Evolutionary conservation across 2,888 invertebrate species (phyloP).

Genomic region (Sceliomorpha sp.): DNA sequence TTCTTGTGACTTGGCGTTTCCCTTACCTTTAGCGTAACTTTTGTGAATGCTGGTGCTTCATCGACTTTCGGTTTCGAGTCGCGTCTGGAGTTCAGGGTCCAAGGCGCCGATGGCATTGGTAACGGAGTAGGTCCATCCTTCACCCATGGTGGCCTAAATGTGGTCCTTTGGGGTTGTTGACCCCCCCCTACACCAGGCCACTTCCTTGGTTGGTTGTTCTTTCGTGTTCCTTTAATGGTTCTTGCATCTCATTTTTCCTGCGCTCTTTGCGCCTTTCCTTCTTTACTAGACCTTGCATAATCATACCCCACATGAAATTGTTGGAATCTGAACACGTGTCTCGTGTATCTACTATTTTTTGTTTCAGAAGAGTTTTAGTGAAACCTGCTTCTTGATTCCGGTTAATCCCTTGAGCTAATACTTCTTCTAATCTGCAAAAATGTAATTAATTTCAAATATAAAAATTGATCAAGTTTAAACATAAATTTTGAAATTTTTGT

Average conservation of each 20-base stretch:
- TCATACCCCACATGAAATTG: slow-evolving; percentile 82
- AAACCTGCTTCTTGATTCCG: slow-evolving; percentile 66
- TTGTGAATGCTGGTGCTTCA: slow-evolving; percentile 76
- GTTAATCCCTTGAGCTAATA: slow-evolving; percentile 8
- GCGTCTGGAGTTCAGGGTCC: slow-evolving; percentile 82
- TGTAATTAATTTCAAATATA: slow-evolving; percentile 22
- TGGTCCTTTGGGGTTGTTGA: slow-evolving; percentile 83
- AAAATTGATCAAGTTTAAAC: too few relatives aligned
- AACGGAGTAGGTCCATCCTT: slow-evolving; percentile 84
- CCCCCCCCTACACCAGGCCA: slow-evolving; percentile 81
- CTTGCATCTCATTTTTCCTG: slow-evolving; percentile 58
- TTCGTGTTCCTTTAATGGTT: too few relatives aligned
- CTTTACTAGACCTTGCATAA: slow-evolving; percentile 84
- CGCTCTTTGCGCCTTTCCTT: slow-evolving; percentile 57
- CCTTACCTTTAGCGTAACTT: slow-evolving; percentile 77
- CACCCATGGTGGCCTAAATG: slow-evolving; percentile 89
- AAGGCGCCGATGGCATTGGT: slow-evolving; percentile 83
- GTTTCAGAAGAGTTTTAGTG: slow-evolving; percentile 66
- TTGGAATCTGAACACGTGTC: slow-evolving; percentile 24
- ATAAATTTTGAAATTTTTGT: too few relatives aligned
- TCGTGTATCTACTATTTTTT: slow-evolving; percentile 31
- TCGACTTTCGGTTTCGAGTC: slow-evolving; percentile 73
- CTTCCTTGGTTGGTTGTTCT: too few relatives aligned
- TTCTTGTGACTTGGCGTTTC: too few relatives aligned
- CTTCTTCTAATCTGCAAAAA: slow-evolving; percentile 67